These are phyloP conservation scores for Toxotes lorentzi DNA, from an alignment of 2,797 vertebrate species.

Conservation along the genomic window DNA sequence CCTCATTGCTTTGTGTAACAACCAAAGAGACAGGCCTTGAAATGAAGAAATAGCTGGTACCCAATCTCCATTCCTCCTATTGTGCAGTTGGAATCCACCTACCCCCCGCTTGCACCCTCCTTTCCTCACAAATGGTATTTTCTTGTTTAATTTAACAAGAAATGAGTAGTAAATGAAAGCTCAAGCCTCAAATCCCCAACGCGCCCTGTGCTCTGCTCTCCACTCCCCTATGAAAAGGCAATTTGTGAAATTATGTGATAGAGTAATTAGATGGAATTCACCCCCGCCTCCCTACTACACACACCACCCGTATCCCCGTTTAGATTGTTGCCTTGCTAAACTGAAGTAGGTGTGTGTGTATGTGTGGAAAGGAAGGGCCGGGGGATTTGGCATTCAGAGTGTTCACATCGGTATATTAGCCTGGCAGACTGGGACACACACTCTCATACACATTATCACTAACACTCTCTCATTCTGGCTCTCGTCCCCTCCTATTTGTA, in stretches of 20 bases:
- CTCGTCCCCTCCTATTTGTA: slow-evolving; percentile 96
- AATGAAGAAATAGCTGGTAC: slow-evolving; percentile 21
- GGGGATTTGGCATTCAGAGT: slow-evolving; percentile 61
- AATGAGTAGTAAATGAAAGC: slow-evolving; percentile 97
- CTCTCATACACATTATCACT: slow-evolving; percentile 75
- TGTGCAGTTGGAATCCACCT: slow-evolving; percentile 61
- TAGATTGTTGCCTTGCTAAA: slow-evolving; percentile 92
- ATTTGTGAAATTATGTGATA: slow-evolving; percentile 99
- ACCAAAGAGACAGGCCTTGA: slow-evolving; percentile 24
- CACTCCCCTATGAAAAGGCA: slow-evolving; percentile 97
- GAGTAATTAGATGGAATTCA: slow-evolving; percentile 99
- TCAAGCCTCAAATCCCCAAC: slow-evolving; percentile 92
- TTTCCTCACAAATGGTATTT: slow-evolving; percentile 89
- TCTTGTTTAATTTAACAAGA: slow-evolving; percentile 99
- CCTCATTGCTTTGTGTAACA: slow-evolving; percentile 22
- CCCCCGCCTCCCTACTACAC: slow-evolving; percentile 55
- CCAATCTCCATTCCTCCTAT: slow-evolving; percentile 50
- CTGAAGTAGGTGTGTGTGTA: slow-evolving; percentile 52
- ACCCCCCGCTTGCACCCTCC: slow-evolving; percentile 33
- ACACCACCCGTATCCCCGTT: slow-evolving; percentile 69
- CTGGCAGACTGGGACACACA: slow-evolving; percentile 80
- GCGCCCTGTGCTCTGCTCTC: slow-evolving; percentile 93
- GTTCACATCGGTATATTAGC: slow-evolving; percentile 87
- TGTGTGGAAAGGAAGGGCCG: slow-evolving; percentile 21
- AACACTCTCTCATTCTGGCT: slow-evolving; percentile 82